phyloP scores from a whole-genome alignment of 2,888 invertebrate genomes.

The Sesamia inferens region DNA sequence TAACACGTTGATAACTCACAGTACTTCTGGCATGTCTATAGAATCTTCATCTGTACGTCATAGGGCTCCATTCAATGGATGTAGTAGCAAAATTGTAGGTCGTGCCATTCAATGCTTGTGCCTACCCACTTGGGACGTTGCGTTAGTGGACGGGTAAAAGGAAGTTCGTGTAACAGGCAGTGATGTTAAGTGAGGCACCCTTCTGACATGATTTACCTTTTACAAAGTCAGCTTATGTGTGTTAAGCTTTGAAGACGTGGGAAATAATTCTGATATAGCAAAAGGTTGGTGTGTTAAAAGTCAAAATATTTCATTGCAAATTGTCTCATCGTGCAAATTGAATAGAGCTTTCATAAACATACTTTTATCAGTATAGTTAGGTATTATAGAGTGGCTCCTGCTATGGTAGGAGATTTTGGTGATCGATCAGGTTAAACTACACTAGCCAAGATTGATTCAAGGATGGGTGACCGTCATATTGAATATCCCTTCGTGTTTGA shows the following conservation, averaged over 20 bases:
- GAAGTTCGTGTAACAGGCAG: conserved; percentile 18
- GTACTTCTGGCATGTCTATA: background rate
- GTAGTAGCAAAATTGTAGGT: background rate
- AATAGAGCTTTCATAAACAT: no score
- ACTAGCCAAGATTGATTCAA: no score
- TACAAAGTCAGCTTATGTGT: background rate
- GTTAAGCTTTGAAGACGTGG: background rate
- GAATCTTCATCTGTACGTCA: background rate
- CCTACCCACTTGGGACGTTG: background rate
- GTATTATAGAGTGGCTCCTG: no score
- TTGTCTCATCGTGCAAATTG: no score
- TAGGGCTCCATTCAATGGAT: background rate
- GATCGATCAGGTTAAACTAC: no score
- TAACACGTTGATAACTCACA: no score
- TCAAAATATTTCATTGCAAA: background rate
- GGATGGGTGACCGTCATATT: no score
- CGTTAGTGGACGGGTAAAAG: conserved; percentile 18
- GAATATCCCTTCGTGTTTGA: no score
- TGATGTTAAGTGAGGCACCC: background rate
- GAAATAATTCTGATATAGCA: background rate
- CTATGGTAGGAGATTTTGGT: no score
- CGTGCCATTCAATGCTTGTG: background rate
- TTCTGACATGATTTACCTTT: conserved; percentile 22
- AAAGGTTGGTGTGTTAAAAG: background rate
- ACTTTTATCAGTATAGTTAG: no score